phyloP scores from a whole-genome alignment of 2,113 vertebrate species.

The Anseranas semipalmata region DNA sequence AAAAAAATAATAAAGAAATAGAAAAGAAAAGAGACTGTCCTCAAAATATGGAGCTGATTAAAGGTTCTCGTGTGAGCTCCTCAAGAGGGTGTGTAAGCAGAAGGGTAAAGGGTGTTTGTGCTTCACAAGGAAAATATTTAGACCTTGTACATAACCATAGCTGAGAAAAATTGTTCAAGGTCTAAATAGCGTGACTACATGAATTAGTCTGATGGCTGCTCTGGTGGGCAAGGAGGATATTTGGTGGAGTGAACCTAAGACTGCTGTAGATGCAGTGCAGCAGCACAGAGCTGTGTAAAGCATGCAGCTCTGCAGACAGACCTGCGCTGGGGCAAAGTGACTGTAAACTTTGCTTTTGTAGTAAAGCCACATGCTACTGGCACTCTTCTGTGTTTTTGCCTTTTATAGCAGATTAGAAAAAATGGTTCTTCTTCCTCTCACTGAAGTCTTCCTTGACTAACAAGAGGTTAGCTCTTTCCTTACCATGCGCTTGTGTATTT shows the following conservation, averaged over 20 bases:
- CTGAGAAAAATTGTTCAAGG: slow-evolving; percentile 25
- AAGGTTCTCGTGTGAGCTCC: not conserved
- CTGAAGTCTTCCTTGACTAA: not conserved
- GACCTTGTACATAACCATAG: not conserved
- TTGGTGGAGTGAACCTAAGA: not conserved
- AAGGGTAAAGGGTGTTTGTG: not conserved
- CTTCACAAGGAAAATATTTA: slow-evolving; percentile 58
- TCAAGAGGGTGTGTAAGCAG: not conserved
- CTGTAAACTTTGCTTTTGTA: not conserved
- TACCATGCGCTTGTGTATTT: fast-evolving
- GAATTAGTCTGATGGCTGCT: slow-evolving; percentile 8
- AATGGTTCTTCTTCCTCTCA: not conserved
- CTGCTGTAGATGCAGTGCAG: not conserved
- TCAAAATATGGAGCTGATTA: slow-evolving; percentile 44
- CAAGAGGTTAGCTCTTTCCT: not conserved
- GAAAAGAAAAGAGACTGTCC: not conserved
- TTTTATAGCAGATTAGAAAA: not conserved
- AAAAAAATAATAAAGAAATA: not conserved
- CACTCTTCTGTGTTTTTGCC: not conserved
- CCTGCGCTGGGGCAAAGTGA: not conserved
- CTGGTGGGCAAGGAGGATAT: not conserved
- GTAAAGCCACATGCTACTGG: not conserved
- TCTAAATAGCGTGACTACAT: not conserved
- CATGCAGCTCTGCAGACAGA: not conserved
- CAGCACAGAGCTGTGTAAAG: not conserved